phyloP scores from a whole-genome alignment of 2,888 invertebrate species.

The Scrobipalpa atriplicella region DNA sequence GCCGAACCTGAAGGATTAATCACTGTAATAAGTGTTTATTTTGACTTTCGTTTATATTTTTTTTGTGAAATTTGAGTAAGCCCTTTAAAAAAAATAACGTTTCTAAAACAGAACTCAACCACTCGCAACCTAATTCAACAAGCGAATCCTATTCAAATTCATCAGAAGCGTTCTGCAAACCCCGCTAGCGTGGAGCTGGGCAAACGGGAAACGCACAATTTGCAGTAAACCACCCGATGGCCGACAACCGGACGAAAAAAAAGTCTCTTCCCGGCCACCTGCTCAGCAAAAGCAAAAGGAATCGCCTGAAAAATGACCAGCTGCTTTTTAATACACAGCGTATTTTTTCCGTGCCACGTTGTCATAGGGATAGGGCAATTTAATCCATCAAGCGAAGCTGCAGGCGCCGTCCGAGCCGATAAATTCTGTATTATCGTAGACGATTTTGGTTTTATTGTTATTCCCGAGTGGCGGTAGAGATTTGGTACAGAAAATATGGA shows the following conservation, averaged over 20 bases:
- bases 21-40: too few relatives aligned
- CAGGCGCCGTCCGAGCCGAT: slow-evolving; percentile 71
- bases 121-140: slow-evolving; percentile 70
- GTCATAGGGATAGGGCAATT: slow-evolving; percentile 83
- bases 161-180: slow-evolving; percentile 70
- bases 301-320: slow-evolving; percentile 82
- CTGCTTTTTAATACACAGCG: slow-evolving; percentile 79
- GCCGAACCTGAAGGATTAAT: too few relatives aligned
- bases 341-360: slow-evolving; percentile 81
- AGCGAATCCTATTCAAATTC: slow-evolving; percentile 62
- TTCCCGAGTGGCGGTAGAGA: slow-evolving; percentile 55
- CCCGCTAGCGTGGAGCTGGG: slow-evolving; percentile 50
- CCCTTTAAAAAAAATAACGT: not conserved
- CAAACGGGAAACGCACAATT: slow-evolving; percentile 66
- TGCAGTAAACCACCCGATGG: slow-evolving; percentile 47
- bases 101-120: not conserved
- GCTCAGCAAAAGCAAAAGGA: slow-evolving; percentile 77
- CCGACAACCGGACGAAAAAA: slow-evolving; percentile 41
- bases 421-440: slow-evolving; percentile 78
- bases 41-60: too few relatives aligned
- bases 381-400: slow-evolving; percentile 79
- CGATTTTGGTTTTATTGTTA: slow-evolving; percentile 78
- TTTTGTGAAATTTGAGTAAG: too few relatives aligned
- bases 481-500: slow-evolving; percentile 51
- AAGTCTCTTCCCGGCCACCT: slow-evolving; percentile 58